A percentile compares a stretch with the other conserved stretches of the same genome.
These are phyloP conservation scores for Artibeus lituratus DNA, from an alignment of 2,797 vertebrate species.

Conservation along the genomic window DNA sequence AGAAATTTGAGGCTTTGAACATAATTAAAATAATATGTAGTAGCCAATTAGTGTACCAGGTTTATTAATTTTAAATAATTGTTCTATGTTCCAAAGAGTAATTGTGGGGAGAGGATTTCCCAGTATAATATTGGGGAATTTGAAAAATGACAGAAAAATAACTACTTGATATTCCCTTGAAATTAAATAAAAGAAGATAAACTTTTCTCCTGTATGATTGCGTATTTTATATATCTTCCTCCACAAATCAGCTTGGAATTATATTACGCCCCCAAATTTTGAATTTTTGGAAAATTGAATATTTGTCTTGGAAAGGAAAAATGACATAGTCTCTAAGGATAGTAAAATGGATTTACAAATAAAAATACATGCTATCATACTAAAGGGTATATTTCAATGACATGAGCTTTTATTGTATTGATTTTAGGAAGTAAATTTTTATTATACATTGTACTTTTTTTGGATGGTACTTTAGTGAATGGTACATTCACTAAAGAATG, in stretches of 20 bases:
- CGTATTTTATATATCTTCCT: conserved; percentile 23
- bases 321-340: not conserved
- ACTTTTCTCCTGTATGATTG: not conserved
- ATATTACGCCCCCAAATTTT: not conserved
- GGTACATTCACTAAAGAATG: not conserved
- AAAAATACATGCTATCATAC: conserved; percentile 23
- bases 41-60: not conserved
- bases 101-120: not conserved
- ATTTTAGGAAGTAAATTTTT: conserved; percentile 38
- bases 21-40: not conserved
- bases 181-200: conserved; percentile 19
- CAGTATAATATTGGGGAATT: not conserved
- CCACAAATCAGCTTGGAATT: conserved; percentile 41
- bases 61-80: conserved; percentile 22
- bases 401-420: not conserved
- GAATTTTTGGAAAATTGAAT: conserved; percentile 30
- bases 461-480: not conserved
- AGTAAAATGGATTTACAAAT: conserved; percentile 35
- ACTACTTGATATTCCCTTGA: not conserved
- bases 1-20: not conserved
- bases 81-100: not conserved
- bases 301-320: conserved; percentile 33
- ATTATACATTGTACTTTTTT: not conserved
- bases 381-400: not conserved
- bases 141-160: not conserved